Evolutionary conservation across 2,888 invertebrate species (phyloP).

Genomic region (Epirrita christyi): DNA sequence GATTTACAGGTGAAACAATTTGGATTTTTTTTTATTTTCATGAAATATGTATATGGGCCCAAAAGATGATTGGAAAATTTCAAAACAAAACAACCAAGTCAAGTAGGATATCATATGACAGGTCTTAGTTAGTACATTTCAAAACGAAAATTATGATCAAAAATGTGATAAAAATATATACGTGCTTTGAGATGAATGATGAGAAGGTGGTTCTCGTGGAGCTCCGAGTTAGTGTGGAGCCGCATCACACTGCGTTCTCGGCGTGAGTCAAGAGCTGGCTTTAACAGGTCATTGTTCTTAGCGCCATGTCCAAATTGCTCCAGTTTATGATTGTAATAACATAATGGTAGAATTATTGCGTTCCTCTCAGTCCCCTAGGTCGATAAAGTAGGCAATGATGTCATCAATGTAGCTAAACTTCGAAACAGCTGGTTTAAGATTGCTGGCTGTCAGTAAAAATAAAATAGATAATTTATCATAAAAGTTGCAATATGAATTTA

Average conservation of each 20-base stretch:
- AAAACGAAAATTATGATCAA: no score
- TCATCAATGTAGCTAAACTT: background rate
- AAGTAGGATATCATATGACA: no score
- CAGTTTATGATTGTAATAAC: constrained; percentile 50
- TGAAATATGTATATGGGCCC: no score
- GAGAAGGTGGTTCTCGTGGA: no score
- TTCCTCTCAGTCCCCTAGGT: constrained; percentile 13
- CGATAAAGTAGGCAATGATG: constrained; percentile 15
- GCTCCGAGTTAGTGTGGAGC: no score
- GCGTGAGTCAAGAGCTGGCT: background rate
- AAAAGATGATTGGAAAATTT: no score
- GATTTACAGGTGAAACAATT: no score
- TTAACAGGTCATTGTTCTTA: constrained; percentile 73
- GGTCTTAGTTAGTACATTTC: no score
- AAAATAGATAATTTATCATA: background rate
- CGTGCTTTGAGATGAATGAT: no score
- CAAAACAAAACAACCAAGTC: no score
- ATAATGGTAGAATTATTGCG: constrained; percentile 32
- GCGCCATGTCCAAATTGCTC: constrained; percentile 63
- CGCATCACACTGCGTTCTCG: background rate
- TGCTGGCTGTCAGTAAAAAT: constrained; percentile 12
- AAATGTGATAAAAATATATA: no score
- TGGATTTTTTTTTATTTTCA: no score
- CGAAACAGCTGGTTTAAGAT: constrained; percentile 5
- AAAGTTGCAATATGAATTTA: constrained; percentile 39